Base-by-base conservation (phyloP, 92 coral and sea anemone species). In the Siderastrea siderea region DNA sequence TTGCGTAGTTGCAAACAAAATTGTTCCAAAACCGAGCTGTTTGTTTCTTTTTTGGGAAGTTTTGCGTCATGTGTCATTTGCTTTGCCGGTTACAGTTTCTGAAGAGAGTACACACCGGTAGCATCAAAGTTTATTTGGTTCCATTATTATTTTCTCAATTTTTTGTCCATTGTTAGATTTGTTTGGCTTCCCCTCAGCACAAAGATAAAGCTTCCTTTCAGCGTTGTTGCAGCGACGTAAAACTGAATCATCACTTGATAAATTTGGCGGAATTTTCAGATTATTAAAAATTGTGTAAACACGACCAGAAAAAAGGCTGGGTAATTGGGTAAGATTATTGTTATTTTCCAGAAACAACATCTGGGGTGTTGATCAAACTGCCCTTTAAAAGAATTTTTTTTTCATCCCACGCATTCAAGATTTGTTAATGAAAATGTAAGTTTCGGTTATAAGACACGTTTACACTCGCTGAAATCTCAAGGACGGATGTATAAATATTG, bases 401-500 rank as follows among this genome's bases (percentile, higher is more conserved):
- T 69, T 69, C 16, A 44, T 69, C 44, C 19, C 57, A 49, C 44
- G n/a, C 59, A 72, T 4, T 2, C 78, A 74, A 74, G 5, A 74
- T 52, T 74, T 4, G 53, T 52, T 74, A 48, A 12, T 26, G 15
- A 38, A 57, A 53, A 19, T 61, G 16, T 14, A 61, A 61, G 17
- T 1, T 55, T 6, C 10, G 12, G 15, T 3, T 17, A 77, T 5
- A 43, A 48, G 6, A 48, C 8, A 46, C 26, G 64, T 16, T 84
- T 84, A 65, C 72, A 50, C 44, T 12, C 13, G 67, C 54, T 84
- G 74, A 84, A 84, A 73, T 65, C 46, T 1, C 15, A 26, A 38
- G 26, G 38, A 3, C 80, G 78, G 57, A 19, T 59, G 61, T 19
- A 9, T 17, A 63, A 73, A 51, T 84, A 73, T 74, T 74, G 87